A percentile compares a stretch with the other conserved stretches of the same genome.
Conservation (phyloP, 2,888 invertebrate genomes). For the Mesorhabditis belari region DNA sequence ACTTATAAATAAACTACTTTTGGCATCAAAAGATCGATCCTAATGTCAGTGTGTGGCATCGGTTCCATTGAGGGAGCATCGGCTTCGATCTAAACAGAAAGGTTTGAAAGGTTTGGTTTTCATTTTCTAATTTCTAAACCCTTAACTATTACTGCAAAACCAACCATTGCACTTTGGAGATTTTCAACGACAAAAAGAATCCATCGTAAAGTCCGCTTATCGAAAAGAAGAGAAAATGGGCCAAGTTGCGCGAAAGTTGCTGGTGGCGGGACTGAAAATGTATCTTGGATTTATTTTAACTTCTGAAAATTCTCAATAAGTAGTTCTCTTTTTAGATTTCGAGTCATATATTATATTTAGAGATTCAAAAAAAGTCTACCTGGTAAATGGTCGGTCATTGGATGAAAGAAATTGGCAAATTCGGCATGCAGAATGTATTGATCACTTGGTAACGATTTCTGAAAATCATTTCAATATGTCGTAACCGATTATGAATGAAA, state of each 20-base stretch:
- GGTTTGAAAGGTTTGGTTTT: conserved; percentile 8
- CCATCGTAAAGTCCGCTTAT: conserved; percentile 83
- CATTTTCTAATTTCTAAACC: not conserved
- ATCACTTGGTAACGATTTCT: conserved; percentile 69
- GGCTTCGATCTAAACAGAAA: conserved; percentile 7
- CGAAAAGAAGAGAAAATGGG: conserved; percentile 79
- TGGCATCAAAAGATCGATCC: conserved; percentile 86
- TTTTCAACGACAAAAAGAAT: conserved; percentile 84
- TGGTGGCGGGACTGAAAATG: conserved; percentile 77
- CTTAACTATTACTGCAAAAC: not conserved
- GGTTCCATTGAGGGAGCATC: not conserved
- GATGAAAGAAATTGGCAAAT: conserved; percentile 84
- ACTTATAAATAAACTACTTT: conserved; percentile 62
- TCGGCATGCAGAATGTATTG: conserved; percentile 89
- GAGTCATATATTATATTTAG: not conserved
- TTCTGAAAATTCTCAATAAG: not conserved
- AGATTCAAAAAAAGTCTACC: conserved; percentile 38
- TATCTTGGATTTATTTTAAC: conserved; percentile 2
- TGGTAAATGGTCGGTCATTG: conserved; percentile 62
- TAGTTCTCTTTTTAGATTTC: not conserved
- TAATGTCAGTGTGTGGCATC: conserved; percentile 67
- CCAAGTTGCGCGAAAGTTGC: conserved; percentile 84
- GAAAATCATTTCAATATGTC: not conserved
- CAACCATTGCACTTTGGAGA: conserved; percentile 64
- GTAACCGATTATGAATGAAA: too few relatives aligned